Evolutionary conservation across 2,113 vertebrate genomes (phyloP).

Genomic region (Lagopus muta): DNA sequence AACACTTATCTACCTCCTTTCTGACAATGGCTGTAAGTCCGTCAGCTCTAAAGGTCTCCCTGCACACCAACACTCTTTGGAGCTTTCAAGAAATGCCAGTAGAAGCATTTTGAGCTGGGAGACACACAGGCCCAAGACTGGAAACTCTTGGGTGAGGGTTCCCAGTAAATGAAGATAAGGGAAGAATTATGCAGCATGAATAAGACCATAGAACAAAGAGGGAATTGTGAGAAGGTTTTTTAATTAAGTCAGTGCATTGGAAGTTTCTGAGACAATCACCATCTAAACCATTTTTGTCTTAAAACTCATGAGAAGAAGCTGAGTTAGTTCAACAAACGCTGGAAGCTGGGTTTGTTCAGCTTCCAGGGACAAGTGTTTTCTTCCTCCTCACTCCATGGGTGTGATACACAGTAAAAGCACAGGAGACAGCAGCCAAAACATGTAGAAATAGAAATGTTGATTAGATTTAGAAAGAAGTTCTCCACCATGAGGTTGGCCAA

Average conservation of each 20-base stretch:
- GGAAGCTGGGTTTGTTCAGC: neutral
- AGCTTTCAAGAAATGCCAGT: neutral
- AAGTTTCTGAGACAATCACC: neutral
- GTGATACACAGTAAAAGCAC: neutral
- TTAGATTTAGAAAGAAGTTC: neutral
- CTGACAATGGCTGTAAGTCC: neutral
- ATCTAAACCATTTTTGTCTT: neutral
- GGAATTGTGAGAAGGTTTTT: neutral
- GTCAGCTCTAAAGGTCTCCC: neutral
- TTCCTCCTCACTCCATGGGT: neutral
- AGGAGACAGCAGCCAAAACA: neutral
- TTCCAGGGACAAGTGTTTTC: neutral
- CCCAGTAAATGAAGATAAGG: neutral
- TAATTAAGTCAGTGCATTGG: neutral
- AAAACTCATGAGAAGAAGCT: neutral
- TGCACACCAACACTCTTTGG: neutral
- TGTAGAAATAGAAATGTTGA: neutral
- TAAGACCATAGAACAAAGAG: neutral
- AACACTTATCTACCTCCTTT: neutral
- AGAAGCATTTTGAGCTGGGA: neutral
- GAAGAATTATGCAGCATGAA: neutral
- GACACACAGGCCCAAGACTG: accelerated
- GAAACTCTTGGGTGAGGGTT: neutral
- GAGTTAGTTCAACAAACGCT: neutral
- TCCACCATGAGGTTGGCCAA: neutral